Evolutionary conservation across 2,113 vertebrate genomes (phyloP).

Genomic region (Nyctibius bracteatus): DNA sequence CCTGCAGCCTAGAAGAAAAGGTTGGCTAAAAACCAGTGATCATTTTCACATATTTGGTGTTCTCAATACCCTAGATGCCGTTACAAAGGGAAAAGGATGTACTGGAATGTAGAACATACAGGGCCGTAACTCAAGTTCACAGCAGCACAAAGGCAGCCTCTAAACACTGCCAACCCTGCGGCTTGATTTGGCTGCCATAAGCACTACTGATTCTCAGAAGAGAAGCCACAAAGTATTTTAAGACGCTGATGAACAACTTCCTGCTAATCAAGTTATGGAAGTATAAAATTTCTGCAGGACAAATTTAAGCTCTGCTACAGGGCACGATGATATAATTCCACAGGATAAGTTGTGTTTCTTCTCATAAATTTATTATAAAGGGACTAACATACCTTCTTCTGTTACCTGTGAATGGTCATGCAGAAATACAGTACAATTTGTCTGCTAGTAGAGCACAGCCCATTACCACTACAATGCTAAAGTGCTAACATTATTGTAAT

Average conservation of each 20-base stretch:
- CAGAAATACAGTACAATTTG: background rate
- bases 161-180: background rate
- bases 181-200: background rate
- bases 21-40: background rate
- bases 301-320: background rate
- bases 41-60: background rate
- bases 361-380: background rate
- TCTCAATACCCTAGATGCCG: background rate
- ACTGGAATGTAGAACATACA: background rate
- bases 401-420: background rate
- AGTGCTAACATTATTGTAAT: background rate
- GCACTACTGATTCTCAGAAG: background rate
- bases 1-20: background rate
- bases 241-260: background rate
- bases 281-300: background rate
- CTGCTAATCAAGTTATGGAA: background rate
- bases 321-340: fast-evolving
- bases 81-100: background rate
- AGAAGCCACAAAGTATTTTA: background rate
- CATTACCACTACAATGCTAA: background rate
- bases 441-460: background rate
- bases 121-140: background rate
- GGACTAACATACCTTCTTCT: background rate
- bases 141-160: background rate
- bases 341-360: background rate